Evolutionary conservation across 1,140 invertebrate genomes (phyloP), one percentile per base, ranked within the genome.

Genomic region (Penaeus vannamei): DNA sequence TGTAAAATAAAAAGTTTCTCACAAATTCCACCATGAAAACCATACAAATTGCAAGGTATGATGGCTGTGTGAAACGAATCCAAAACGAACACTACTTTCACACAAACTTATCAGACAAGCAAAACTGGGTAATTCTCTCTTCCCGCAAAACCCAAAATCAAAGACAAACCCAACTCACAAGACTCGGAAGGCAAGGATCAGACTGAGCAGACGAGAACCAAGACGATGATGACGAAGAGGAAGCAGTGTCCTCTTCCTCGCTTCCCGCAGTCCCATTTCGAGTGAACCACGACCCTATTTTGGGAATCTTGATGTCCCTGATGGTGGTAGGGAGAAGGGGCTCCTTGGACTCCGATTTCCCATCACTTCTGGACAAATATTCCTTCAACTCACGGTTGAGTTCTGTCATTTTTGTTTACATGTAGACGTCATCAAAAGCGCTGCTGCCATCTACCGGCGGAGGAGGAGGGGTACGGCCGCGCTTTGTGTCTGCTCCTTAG

Each of bases 331-430:
- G 89, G 20, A 91, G 69, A 0, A 91, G 83, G 12, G 82, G 85
- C 60, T 87, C 89, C 64, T 90, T 91, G 69, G 85, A 83, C 7
- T 86, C 84, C 1, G 72, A 81, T 64, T 91, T 89, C 53, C 72
- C 83, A 90, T 89, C 87, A 61, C 85, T 83, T 23, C 90, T 29
- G 20, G 88, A 86, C 53, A 91, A 53, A 86, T 91, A 91, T 85
- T 91, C 90, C 77, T 90, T 84, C 64, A 91, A 66, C 79, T 91
- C 90, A 26, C 90, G 46, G 86, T 91, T 91, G 1, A 91, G 72
- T n/a, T 91, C 90, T 84, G 90, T 87, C 90, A 91, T 91, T 79
- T 84, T 89, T 89, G 87, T 89, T 89, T 89, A 84, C 82, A 61
- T 80, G 87, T 72, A 19, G 64, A 84, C 81, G 82, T 84, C 82